phyloP scores from a whole-genome alignment of 2,888 invertebrate species.

The Bimastos eiseni region DNA sequence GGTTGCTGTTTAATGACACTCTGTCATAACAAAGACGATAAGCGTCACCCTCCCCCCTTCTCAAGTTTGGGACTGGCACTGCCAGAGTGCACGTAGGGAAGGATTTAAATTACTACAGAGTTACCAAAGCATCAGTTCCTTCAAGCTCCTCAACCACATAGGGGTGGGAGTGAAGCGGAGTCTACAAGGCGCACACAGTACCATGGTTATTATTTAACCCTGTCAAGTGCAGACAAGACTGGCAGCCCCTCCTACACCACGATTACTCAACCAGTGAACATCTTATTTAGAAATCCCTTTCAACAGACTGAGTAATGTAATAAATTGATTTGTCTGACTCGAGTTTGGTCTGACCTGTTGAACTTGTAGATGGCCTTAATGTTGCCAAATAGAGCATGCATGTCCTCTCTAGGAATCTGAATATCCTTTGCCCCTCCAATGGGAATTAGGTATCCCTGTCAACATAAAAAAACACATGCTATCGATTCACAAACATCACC shows the following conservation, averaged over 20 bases:
- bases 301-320: not conserved
- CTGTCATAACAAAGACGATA: no score
- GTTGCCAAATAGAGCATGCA: slow-evolving; percentile 32
- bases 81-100: not conserved
- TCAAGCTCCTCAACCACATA: not conserved
- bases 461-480: not conserved
- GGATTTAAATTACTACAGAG: not conserved
- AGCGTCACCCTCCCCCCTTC: no score
- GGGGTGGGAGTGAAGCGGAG: not conserved
- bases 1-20: no score
- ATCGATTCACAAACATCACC: not conserved
- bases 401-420: slow-evolving; percentile 18
- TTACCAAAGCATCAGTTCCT: not conserved
- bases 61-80: no score
- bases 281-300: not conserved
- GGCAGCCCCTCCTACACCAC: not conserved
- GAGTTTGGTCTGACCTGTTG: slow-evolving; percentile 30
- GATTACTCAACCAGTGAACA: not conserved
- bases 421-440: not conserved
- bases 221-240: not conserved
- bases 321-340: not conserved
- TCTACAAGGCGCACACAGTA: not conserved
- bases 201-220: not conserved
- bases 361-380: slow-evolving; percentile 35
- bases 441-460: not conserved